Evolutionary conservation across 1,140 invertebrate genomes (phyloP).

Genomic region (Trachymyrmex cornetzi): DNA sequence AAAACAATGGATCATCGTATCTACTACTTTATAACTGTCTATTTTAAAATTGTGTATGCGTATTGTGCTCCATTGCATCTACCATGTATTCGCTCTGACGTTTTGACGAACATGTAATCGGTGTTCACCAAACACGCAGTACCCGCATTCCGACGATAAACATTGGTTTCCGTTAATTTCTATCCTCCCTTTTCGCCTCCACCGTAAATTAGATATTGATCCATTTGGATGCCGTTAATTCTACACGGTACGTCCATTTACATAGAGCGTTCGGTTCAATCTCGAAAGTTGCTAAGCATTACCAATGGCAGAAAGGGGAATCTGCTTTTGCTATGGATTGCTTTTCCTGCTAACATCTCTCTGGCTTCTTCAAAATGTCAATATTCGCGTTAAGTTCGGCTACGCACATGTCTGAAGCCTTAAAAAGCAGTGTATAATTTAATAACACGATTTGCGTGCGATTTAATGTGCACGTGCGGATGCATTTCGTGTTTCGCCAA

Average conservation of each 20-base stretch:
- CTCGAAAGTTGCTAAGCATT: slow-evolving; percentile 47
- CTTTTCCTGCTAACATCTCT: slow-evolving; percentile 45
- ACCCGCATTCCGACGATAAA: slow-evolving; percentile 39
- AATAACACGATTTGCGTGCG: not conserved
- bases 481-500: not conserved
- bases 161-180: slow-evolving; percentile 30
- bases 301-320: slow-evolving; percentile 26
- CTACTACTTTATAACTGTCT: too few species aligned
- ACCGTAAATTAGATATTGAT: slow-evolving; percentile 59
- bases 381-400: slow-evolving; percentile 25
- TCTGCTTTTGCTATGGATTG: slow-evolving; percentile 16
- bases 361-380: slow-evolving; percentile 45
- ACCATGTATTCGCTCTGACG: not conserved
- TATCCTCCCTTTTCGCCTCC: not conserved
- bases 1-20: too few species aligned
- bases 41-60: not conserved
- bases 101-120: slow-evolving; percentile 19
- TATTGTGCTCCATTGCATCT: not conserved
- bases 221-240: slow-evolving; percentile 50
- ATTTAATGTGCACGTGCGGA: not conserved
- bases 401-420: not conserved
- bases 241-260: slow-evolving; percentile 55
- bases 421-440: slow-evolving; percentile 42
- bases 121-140: not conserved
- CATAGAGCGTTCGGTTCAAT: slow-evolving; percentile 34